Base-by-base conservation (phyloP, 2,113 vertebrate species). In the Brachirus orientalis region DNA sequence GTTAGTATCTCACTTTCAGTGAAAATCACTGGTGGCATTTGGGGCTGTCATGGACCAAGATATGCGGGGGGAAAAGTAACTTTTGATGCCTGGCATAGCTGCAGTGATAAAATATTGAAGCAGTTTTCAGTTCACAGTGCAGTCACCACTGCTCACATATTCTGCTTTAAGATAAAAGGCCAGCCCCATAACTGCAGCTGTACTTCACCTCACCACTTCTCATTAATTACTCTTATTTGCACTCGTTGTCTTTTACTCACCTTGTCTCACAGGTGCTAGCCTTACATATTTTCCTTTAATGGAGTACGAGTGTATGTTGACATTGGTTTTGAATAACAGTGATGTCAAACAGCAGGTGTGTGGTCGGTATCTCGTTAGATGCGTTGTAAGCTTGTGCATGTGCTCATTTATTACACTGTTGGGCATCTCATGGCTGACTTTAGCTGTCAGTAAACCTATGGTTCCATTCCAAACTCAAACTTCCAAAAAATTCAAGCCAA, bases 141-240 rank as follows among this genome's bases (percentile, higher is more conserved):
- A 59, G 75, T 83, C 77, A 60, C 77, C 50, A 7, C 72, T 91
- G 60, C 71, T 88, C 74, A 85, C 33, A 68, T 68, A 90, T 88
- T 86, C 82, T 48, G 53, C 80, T 89, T 90, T 62, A 84, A 84
- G 88, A 85, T 86, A 89, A 91, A 90, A 88, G 65, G 46, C 53
- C 71, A 73, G 62, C 79, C 63, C 73, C 78, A 36, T n/a, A 33
- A n/a, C 58, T 11, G 46, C 64, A 63, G 37, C 64, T 17, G 22
- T 58, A 76, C 71, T 53, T 78, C 82, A 85, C 80, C 69, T 67
- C 70, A 44, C 41, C 52, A 56, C 51, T 57, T 55, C 62, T 59
- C 75, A 55, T 72, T 67, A 83, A 44, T 69, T 57, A 65, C 50
- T 73, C 43, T 62, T 36, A 40, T 33, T 40, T 60, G 57, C 20